These are phyloP conservation scores for Rhineura floridana DNA, from an alignment of 2,113 vertebrate species.

Conservation along the genomic window DNA sequence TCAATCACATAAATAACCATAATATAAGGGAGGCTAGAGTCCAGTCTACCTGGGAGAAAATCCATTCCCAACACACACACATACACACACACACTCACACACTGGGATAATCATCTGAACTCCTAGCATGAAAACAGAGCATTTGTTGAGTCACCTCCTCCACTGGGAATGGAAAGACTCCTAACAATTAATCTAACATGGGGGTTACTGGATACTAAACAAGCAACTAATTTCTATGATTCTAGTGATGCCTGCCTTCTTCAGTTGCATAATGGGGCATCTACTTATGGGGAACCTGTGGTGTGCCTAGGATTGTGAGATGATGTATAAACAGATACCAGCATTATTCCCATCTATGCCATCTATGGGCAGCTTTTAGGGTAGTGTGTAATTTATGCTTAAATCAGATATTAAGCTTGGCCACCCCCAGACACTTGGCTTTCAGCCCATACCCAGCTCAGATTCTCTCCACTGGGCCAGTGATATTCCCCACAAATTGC, in stretches of 20 bases:
- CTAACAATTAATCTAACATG: background rate
- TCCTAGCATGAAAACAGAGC: background rate
- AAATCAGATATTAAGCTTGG: constrained; percentile 28
- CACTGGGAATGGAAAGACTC: background rate
- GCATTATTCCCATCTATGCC: constrained; percentile 9
- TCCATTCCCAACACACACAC: background rate
- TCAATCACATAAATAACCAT: background rate
- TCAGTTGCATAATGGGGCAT: background rate
- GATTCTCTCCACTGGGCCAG: constrained; percentile 19
- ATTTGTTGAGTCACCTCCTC: background rate
- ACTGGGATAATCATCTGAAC: background rate
- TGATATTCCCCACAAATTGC: constrained; percentile 49
- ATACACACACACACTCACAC: background rate
- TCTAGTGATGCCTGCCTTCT: background rate
- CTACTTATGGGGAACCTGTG: background rate
- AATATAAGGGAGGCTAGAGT: background rate
- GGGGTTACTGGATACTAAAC: background rate
- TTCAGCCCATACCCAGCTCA: background rate
- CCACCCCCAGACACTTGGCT: constrained; percentile 49
- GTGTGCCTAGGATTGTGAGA: background rate
- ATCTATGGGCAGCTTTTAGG: background rate
- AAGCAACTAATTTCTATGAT: background rate
- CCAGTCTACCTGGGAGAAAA: background rate
- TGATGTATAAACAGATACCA: background rate
- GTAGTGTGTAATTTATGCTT: constrained; percentile 18